Percentiles rank a stretch among this genome's conserved stretches.
Evolutionary conservation across 2,113 vertebrate species (phyloP).

Genomic region (Nansenia antarctica): DNA sequence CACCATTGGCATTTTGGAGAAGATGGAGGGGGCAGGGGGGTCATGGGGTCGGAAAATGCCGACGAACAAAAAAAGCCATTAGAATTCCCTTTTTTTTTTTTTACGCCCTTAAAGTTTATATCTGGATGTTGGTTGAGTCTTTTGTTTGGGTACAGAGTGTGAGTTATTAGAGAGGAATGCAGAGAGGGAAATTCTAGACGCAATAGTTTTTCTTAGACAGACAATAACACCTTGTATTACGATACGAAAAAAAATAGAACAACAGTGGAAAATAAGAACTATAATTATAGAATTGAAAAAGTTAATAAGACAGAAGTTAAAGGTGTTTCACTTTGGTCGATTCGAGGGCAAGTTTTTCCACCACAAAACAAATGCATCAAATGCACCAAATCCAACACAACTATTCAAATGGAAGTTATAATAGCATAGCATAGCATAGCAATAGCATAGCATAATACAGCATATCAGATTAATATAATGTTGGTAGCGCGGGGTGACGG

Average conservation of each 20-base stretch:
- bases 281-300: not conserved
- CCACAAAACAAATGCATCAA: not conserved
- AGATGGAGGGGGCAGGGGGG: constrained; percentile 58
- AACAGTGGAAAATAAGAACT: constrained; percentile 4
- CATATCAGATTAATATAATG: too few species aligned
- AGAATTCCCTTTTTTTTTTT: constrained; percentile 44
- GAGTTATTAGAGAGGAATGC: constrained; percentile 47
- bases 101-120: constrained; percentile 43
- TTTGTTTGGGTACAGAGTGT: constrained; percentile 43
- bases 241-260: not conserved
- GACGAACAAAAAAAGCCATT: constrained; percentile 63
- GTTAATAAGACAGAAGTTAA: not conserved
- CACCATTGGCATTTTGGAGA: constrained; percentile 64
- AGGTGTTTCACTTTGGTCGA: too few species aligned
- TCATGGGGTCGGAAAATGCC: constrained; percentile 65
- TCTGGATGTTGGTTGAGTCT: constrained; percentile 49
- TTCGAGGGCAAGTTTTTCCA: not conserved
- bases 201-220: constrained; percentile 25
- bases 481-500: not conserved
- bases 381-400: too few species aligned
- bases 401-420: not conserved
- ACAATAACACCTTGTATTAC: constrained; percentile 19
- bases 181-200: constrained; percentile 1
- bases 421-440: too few species aligned
- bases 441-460: too few species aligned